Evolutionary conservation across 2,888 invertebrate genomes (phyloP).

Genomic region (Papilio demoleus): DNA sequence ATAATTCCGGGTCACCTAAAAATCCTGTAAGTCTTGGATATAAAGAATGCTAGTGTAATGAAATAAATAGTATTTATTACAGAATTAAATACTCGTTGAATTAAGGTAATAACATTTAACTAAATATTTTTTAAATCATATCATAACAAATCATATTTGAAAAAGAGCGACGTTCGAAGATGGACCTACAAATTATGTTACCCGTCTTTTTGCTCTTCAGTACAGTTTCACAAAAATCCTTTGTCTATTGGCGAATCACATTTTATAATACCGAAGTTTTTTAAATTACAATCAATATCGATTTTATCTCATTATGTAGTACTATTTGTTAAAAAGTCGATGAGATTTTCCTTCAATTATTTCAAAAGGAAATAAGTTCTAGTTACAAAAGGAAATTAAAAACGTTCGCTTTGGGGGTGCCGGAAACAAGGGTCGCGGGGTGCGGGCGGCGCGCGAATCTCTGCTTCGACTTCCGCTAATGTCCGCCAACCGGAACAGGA

Average conservation of each 20-base stretch:
- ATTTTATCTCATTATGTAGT: background rate
- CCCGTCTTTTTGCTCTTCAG: too few relatives aligned
- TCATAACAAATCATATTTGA: too few relatives aligned
- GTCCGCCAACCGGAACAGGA: slow-evolving; percentile 64
- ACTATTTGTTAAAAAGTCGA: background rate
- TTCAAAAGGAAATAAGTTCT: slow-evolving; percentile 38
- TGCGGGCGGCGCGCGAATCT: slow-evolving; percentile 61
- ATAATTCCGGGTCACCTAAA: too few relatives aligned
- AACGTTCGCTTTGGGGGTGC: slow-evolving; percentile 67
- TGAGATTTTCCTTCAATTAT: background rate
- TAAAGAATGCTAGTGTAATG: too few relatives aligned
- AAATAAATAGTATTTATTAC: too few relatives aligned
- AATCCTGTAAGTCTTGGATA: too few relatives aligned
- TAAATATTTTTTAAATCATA: too few relatives aligned
- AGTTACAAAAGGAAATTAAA: slow-evolving; percentile 79
- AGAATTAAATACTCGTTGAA: too few relatives aligned
- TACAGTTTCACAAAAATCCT: background rate
- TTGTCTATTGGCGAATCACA: background rate
- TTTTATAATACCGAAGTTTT: background rate
- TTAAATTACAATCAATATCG: background rate
- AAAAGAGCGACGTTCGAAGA: too few relatives aligned
- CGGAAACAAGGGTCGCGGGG: slow-evolving; percentile 66
- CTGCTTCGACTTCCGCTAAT: slow-evolving; percentile 69
- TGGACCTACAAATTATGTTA: too few relatives aligned
- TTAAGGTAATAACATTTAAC: too few relatives aligned